These are phyloP conservation scores for Cololabis saira DNA, from an alignment of 2,113 vertebrate genomes.

Conservation along the genomic window DNA sequence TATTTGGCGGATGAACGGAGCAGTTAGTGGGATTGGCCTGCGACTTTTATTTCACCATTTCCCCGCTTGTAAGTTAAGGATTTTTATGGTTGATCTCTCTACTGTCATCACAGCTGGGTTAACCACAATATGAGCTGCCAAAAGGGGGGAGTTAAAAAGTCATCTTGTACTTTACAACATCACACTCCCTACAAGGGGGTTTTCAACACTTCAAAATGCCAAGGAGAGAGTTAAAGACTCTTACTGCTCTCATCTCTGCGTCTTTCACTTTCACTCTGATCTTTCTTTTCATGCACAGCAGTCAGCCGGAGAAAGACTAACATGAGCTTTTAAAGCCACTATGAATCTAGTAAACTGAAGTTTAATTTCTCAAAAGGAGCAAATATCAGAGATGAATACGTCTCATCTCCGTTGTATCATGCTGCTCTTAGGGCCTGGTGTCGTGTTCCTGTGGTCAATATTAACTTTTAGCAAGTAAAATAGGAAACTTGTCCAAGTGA, in stretches of 20 bases:
- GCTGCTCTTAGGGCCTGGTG: slow-evolving; percentile 25
- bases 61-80: slow-evolving; percentile 40
- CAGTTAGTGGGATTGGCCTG: slow-evolving; percentile 36
- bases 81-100: slow-evolving; percentile 61
- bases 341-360: slow-evolving; percentile 8
- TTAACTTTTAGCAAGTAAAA: slow-evolving; percentile 53
- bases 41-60: slow-evolving; percentile 49
- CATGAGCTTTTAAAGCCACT: not conserved
- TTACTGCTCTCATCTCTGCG: slow-evolving; percentile 4
- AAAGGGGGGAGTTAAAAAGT: slow-evolving; percentile 46
- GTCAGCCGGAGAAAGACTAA: not conserved
- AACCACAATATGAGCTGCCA: slow-evolving; percentile 44
- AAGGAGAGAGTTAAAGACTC: slow-evolving; percentile 27
- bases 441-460: slow-evolving; percentile 54
- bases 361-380: not conserved
- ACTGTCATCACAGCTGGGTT: slow-evolving; percentile 60
- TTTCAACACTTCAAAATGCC: slow-evolving; percentile 41
- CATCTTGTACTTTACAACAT: slow-evolving; percentile 44
- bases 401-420: not conserved
- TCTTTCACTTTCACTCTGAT: not conserved
- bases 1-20: slow-evolving; percentile 58
- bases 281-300: slow-evolving; percentile 3
- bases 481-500: slow-evolving; percentile 24
- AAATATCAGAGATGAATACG: slow-evolving; percentile 1
- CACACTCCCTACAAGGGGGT: slow-evolving; percentile 30